A percentile compares a stretch with the other conserved stretches of the same genome.
Evolutionary conservation across 2,888 invertebrate genomes (phyloP).

Genomic region (Altica lythri): DNA sequence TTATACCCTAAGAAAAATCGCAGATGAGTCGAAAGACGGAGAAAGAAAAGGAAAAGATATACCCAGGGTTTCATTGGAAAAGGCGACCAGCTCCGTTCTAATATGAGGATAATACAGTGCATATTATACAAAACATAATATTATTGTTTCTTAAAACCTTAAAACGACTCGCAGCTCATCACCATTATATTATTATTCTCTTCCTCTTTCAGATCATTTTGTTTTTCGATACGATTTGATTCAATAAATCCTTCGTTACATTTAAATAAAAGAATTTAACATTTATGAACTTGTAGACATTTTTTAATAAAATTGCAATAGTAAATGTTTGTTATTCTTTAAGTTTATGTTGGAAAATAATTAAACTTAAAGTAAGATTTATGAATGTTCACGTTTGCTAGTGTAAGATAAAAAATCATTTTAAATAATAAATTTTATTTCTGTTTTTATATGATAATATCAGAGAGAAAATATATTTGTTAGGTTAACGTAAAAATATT

Average conservation of each 20-base stretch:
- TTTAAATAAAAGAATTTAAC: neutral
- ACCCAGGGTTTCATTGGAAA: conserved; percentile 50
- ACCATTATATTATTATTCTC: conserved; percentile 28
- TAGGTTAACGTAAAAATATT: too few relatives aligned
- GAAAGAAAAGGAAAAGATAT: conserved; percentile 29
- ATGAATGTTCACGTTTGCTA: too few relatives aligned
- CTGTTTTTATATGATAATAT: too few relatives aligned
- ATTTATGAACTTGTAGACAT: too few relatives aligned
- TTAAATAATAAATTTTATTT: too few relatives aligned
- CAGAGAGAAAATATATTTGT: too few relatives aligned
- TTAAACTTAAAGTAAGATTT: too few relatives aligned
- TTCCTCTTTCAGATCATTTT: conserved; percentile 26
- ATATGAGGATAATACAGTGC: conserved; percentile 55
- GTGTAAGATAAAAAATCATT: too few relatives aligned
- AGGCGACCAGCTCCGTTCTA: conserved; percentile 42
- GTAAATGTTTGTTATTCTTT: too few relatives aligned
- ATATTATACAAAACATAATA: conserved; percentile 58
- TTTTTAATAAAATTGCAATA: too few relatives aligned
- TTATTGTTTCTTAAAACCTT: conserved; percentile 59
- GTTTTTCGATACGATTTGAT: conserved; percentile 25
- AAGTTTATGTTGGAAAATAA: too few relatives aligned
- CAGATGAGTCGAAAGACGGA: conserved; percentile 3
- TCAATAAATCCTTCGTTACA: conserved; percentile 14
- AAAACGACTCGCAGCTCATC: conserved; percentile 43
- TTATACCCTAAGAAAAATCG: neutral